Percentiles rank a stretch among this genome's conserved stretches.
Evolutionary conservation across 2,113 vertebrate species (phyloP).

Genomic region (Tricholaema leucomelas): DNA sequence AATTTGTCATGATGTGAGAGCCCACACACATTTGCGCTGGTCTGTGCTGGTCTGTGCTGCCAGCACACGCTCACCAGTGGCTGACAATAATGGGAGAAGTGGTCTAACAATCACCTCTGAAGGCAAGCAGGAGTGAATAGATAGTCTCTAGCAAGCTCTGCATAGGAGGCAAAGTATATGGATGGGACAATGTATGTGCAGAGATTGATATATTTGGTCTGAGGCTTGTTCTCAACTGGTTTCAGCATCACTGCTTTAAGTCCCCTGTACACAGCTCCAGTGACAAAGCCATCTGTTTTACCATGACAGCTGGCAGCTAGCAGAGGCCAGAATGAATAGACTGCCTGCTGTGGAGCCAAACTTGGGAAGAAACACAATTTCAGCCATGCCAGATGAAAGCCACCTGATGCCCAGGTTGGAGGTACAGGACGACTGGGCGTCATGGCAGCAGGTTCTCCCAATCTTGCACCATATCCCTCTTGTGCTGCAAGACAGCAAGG

Average conservation of each 20-base stretch:
- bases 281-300: slow-evolving; percentile 41
- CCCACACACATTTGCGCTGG: accelerated
- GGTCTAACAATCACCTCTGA: background rate
- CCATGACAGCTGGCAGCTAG: slow-evolving; percentile 51
- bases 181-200: background rate
- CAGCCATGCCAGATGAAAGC: background rate
- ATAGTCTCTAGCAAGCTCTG: background rate
- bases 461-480: background rate
- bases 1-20: background rate
- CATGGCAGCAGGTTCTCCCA: background rate
- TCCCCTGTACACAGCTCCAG: background rate
- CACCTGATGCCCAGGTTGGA: background rate
- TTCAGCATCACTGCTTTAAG: background rate
- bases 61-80: background rate
- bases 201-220: background rate
- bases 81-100: background rate
- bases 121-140: background rate
- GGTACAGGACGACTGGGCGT: background rate
- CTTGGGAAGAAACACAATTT: slow-evolving; percentile 1
- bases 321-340: background rate
- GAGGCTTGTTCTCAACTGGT: background rate
- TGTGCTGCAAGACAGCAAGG: background rate
- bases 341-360: background rate
- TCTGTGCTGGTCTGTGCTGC: background rate
- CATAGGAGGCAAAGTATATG: background rate